phyloP scores from a whole-genome alignment of 2,888 invertebrate genomes.

The Agonopterix subpropinquella region DNA sequence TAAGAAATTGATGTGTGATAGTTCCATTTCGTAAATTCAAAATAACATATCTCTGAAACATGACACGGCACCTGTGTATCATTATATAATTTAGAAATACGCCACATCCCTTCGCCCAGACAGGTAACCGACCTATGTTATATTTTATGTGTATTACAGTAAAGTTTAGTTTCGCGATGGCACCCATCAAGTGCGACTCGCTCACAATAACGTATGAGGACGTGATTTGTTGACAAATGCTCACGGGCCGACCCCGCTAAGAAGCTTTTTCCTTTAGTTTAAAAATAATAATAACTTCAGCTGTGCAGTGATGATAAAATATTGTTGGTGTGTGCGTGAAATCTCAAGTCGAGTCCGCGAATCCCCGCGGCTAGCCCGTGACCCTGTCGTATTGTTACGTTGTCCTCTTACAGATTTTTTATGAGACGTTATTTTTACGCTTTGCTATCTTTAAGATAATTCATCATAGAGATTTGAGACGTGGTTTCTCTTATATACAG shows the following conservation, averaged over 20 bases:
- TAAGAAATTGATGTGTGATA: too few species aligned
- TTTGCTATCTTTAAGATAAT: conserved; percentile 4
- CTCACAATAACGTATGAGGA: conserved; percentile 38
- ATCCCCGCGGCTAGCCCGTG: conserved; percentile 21
- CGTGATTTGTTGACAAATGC: conserved; percentile 61
- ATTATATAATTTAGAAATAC: neutral
- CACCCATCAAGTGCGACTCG: conserved; percentile 23
- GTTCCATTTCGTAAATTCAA: neutral
- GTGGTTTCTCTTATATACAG: too few species aligned
- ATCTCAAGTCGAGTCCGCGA: conserved; percentile 14
- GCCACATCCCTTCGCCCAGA: neutral
- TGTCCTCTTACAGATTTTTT: conserved; percentile 15
- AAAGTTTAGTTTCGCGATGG: conserved; percentile 28
- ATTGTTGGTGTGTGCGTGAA: conserved; percentile 22
- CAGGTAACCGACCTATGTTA: conserved; percentile 8
- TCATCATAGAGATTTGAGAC: conserved; percentile 1
- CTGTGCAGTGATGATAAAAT: conserved; percentile 33
- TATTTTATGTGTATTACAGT: conserved; percentile 20
- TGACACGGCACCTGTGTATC: too few species aligned
- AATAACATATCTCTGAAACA: neutral
- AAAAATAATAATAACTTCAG: conserved; percentile 44
- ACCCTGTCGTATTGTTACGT: conserved; percentile 25
- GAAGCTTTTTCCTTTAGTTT: conserved; percentile 40
- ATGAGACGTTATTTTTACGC: conserved; percentile 12
- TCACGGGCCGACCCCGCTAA: conserved; percentile 18